Conservation (phyloP, 2,113 vertebrate species). For the Brienomyrus longianalis region DNA sequence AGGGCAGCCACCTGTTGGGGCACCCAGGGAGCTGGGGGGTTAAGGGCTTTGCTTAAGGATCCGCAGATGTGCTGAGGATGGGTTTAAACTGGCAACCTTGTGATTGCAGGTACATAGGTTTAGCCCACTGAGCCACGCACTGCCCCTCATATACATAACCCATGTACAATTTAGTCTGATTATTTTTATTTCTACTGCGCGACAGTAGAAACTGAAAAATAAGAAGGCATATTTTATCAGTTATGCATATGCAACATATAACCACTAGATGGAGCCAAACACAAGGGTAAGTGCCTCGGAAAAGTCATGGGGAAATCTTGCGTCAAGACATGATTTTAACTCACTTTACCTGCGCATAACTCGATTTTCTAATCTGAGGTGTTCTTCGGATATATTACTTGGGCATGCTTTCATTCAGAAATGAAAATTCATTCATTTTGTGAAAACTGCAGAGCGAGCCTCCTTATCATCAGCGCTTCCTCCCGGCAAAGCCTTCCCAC, state of each 20-base stretch:
- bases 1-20: too few relatives aligned
- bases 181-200: background rate
- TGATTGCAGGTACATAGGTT: too few relatives aligned
- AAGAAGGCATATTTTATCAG: background rate
- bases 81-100: too few relatives aligned
- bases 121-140: too few relatives aligned
- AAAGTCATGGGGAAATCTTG: background rate
- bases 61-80: too few relatives aligned
- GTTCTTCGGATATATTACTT: background rate
- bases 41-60: too few relatives aligned
- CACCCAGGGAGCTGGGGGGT: too few relatives aligned
- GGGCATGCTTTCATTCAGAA: background rate
- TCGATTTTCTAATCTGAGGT: background rate
- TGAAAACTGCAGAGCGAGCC: background rate
- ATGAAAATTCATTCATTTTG: background rate
- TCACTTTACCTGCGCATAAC: too few relatives aligned
- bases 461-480: background rate
- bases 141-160: background rate
- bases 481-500: constrained; percentile 25
- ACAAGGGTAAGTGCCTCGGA: background rate
- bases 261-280: background rate
- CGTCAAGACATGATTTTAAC: too few relatives aligned
- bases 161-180: background rate
- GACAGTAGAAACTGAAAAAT: background rate
- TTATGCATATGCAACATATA: background rate